Evolutionary conservation across 1,140 invertebrate genomes (phyloP), one percentile per base, ranked within the genome.

Genomic region (Caenorhabditis latens): DNA sequence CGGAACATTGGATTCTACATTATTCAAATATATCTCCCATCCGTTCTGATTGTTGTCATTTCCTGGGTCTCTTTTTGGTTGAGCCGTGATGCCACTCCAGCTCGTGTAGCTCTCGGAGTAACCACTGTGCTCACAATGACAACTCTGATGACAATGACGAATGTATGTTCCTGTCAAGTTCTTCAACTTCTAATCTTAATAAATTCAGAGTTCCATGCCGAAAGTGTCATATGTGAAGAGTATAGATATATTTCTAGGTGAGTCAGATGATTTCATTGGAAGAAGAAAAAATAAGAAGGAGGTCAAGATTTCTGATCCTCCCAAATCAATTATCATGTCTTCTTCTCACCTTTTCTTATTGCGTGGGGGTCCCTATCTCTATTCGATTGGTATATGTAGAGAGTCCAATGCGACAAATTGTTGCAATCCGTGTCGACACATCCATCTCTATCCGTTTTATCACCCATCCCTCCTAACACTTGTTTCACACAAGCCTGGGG

Each of bases 171-270:
- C 21, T 43, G 6, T 84, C 1, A 40, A 55, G n/a, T 21, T 43
- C 9, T 11, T 5, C 48, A 46, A 21, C 11, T 50, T 63, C 42
- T 43, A 13, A 24, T 21, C 19, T 61, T 9, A 82, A 32, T 24
- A 9, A 75, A 57, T 88, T 58, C 61, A 88, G 87, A 63, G 87
- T 58, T 58, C 88, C 4, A 90, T 90, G 89, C 89, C 89, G 13
- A 98, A 98, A 94, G 98, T 98, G 93, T 98, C 97, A 87, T 98
- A 98, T 94, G 96, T 98, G 93, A 98, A 98, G 93, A 97, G 96
- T 91, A 98, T 98, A 93, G 97, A 98, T 94, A 97, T 98, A 89
- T 98, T 97, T 75, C 94, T 94, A 98, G 94, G 97, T 97, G 91
- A 98, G 88, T 82, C 61, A 63, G 21, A 3, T 53, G 50, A 53